These are phyloP conservation scores for Opisthograptis luteolata DNA, from an alignment of 2,888 invertebrate species.

Conservation along the genomic window DNA sequence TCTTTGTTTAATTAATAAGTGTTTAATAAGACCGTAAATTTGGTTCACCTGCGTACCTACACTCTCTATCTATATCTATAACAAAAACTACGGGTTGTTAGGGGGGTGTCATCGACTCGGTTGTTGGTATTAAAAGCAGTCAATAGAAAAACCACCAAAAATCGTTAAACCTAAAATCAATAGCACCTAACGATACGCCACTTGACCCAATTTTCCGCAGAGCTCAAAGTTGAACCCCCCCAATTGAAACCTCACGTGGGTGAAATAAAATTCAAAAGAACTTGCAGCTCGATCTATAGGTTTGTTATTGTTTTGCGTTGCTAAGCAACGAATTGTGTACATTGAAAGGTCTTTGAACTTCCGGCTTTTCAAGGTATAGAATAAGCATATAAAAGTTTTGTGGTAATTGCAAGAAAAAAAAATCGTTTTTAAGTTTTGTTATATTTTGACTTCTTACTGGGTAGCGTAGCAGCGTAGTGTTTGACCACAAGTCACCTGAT, in stretches of 20 bases:
- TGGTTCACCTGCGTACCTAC: too few species aligned
- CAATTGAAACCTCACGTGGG: conserved; percentile 40
- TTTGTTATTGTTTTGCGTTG: conserved; percentile 61
- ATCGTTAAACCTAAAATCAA: conserved; percentile 41
- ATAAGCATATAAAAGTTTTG: conserved; percentile 28
- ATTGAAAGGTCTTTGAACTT: conserved; percentile 53
- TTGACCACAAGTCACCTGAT: too few species aligned
- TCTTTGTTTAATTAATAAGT: too few species aligned
- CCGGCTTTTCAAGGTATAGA: conserved; percentile 38
- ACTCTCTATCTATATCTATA: too few species aligned
- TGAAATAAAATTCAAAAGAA: conserved; percentile 38
- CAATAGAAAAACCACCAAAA: neutral
- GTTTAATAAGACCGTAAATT: too few species aligned
- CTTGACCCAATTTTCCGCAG: conserved; percentile 51
- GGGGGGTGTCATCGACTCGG: neutral
- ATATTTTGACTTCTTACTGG: too few species aligned
- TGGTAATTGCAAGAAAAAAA: conserved; percentile 14
- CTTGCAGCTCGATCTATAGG: conserved; percentile 24
- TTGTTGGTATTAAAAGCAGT: neutral
- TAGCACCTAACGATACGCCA: conserved; percentile 50
- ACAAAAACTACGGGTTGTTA: too few species aligned
- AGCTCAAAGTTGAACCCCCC: conserved; percentile 18
- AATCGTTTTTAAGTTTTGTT: neutral
- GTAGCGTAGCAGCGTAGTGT: too few species aligned
- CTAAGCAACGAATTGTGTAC: conserved; percentile 58